phyloP scores from a whole-genome alignment of 2,797 vertebrate genomes.

The Sebastes paucispinis region DNA sequence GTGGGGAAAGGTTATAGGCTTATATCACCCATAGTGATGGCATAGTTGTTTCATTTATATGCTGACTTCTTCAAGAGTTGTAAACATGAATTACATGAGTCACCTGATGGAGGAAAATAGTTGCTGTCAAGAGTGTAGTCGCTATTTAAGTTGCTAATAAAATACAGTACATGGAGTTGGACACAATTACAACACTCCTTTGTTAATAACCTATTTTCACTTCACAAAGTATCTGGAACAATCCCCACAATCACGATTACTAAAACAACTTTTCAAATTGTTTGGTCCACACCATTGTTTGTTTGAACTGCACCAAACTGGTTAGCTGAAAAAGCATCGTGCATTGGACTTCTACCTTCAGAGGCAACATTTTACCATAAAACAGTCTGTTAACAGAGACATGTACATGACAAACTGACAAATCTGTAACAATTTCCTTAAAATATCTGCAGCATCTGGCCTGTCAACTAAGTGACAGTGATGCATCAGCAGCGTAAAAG shows the following conservation, averaged over 20 bases:
- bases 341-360: neutral
- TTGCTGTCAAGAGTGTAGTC: neutral
- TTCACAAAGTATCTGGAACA: neutral
- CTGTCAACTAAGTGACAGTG: conserved; percentile 9
- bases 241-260: neutral
- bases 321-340: neutral
- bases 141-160: neutral
- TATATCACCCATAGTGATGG: too few species aligned
- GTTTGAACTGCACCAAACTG: neutral
- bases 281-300: neutral
- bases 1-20: neutral
- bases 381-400: neutral
- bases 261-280: neutral
- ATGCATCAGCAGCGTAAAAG: neutral
- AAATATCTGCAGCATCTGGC: conserved; percentile 10
- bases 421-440: neutral
- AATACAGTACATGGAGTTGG: neutral
- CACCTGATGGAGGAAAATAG: neutral
- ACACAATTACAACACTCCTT: neutral
- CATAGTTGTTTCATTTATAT: neutral
- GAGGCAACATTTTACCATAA: neutral
- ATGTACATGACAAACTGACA: neutral
- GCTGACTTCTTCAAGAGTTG: neutral
- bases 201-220: neutral
- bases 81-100: neutral